Conservation (phyloP, 2,888 invertebrate species). For the Agriotes lineatus region DNA sequence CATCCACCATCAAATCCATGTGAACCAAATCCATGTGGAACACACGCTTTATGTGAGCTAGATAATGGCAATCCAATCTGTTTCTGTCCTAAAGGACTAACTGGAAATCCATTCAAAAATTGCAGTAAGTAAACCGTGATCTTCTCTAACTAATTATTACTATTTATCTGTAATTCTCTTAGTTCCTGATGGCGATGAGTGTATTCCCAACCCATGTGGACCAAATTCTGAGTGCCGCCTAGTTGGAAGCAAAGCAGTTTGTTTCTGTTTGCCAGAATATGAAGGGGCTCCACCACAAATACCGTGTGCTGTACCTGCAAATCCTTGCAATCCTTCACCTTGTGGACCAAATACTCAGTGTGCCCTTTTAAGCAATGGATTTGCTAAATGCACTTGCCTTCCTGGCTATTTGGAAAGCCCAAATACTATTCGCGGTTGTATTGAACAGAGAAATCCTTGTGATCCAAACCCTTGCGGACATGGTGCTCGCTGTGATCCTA, state of each 20-base stretch:
- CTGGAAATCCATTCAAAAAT: slow-evolving; percentile 90
- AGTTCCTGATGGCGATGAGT: slow-evolving; percentile 90
- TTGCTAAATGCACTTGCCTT: slow-evolving; percentile 89
- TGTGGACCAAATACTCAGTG: slow-evolving; percentile 93
- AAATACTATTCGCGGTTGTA: slow-evolving; percentile 88
- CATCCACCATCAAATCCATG: slow-evolving; percentile 83
- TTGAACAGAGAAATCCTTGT: slow-evolving; percentile 83
- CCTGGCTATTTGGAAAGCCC: slow-evolving; percentile 87
- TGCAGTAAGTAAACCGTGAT: slow-evolving; percentile 79
- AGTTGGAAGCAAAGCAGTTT: slow-evolving; percentile 80
- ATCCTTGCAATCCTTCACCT: slow-evolving; percentile 87
- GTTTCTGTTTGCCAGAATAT: slow-evolving; percentile 90
- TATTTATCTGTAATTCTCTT: slow-evolving; percentile 54
- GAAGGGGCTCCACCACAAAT: slow-evolving; percentile 85
- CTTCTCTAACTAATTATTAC: background rate
- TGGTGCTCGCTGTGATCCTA: slow-evolving; percentile 84
- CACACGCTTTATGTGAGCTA: slow-evolving; percentile 85
- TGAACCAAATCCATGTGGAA: slow-evolving; percentile 88
- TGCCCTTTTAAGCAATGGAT: slow-evolving; percentile 80
- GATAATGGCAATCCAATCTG: slow-evolving; percentile 90
- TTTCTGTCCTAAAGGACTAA: slow-evolving; percentile 88
- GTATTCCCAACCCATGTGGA: slow-evolving; percentile 86
- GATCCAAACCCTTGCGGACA: slow-evolving; percentile 85
- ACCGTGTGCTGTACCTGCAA: slow-evolving; percentile 78
- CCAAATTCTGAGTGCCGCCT: slow-evolving; percentile 85